These are phyloP conservation scores for Loris lydekkerianus DNA, from an alignment of 2,797 vertebrate genomes.

Conservation along the genomic window DNA sequence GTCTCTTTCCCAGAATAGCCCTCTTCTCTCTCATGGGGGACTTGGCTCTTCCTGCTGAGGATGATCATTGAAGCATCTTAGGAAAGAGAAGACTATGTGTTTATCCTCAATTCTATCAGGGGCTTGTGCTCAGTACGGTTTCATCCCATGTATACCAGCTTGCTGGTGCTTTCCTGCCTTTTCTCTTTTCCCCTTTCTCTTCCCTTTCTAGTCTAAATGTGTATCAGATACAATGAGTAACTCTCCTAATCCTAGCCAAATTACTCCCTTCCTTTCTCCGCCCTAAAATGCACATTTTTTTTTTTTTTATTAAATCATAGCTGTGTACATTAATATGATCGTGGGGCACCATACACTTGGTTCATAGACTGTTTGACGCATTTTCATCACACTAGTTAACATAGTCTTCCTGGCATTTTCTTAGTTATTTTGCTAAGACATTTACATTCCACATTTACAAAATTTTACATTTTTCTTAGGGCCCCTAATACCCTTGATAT, in stretches of 20 bases:
- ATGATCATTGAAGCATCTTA: neutral
- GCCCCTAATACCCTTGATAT: neutral
- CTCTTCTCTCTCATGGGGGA: neutral
- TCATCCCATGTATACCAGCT: neutral
- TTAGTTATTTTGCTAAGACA: too few species aligned
- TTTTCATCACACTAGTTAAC: too few species aligned
- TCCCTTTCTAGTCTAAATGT: neutral
- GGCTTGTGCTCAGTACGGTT: neutral
- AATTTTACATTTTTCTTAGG: neutral
- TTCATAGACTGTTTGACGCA: too few species aligned
- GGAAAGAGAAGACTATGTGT: neutral
- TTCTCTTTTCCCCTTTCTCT: neutral
- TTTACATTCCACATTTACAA: too few species aligned
- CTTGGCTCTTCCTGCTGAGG: neutral
- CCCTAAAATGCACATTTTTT: neutral
- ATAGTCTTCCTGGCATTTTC: too few species aligned
- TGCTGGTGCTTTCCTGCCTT: neutral
- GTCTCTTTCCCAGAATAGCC: neutral
- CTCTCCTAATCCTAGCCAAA: neutral
- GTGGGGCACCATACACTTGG: too few species aligned
- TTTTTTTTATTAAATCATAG: neutral
- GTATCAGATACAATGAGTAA: neutral
- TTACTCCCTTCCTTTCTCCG: neutral
- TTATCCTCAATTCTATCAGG: neutral
- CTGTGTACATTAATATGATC: too few species aligned